Evolutionary conservation across 2,888 invertebrate genomes (phyloP).

Genomic region (Gandaritis pyraliata): DNA sequence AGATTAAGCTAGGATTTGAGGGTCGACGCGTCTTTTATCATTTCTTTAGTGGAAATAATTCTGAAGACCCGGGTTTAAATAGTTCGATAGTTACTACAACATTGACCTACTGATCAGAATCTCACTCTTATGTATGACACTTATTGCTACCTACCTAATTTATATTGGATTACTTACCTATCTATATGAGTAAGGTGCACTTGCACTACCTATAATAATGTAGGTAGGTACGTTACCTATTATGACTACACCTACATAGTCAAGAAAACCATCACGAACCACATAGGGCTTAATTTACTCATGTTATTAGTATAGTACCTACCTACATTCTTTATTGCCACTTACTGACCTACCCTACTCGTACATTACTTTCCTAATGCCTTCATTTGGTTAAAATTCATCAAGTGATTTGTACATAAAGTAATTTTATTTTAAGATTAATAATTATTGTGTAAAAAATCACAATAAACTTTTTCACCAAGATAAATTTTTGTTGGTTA

Average conservation of each 20-base stretch:
- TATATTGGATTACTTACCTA: not conserved
- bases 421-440: conserved; percentile 46
- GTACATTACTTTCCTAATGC: not conserved
- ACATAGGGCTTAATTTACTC: too few relatives aligned
- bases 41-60: too few relatives aligned
- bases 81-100: too few relatives aligned
- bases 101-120: too few relatives aligned
- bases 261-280: too few relatives aligned
- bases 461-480: conserved; percentile 63
- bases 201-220: not conserved
- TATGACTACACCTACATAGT: not conserved
- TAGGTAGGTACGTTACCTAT: not conserved
- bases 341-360: too few relatives aligned
- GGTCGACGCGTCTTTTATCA: not conserved
- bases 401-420: conserved; percentile 55
- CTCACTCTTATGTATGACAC: too few relatives aligned
- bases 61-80: too few relatives aligned
- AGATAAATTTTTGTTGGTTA: conserved; percentile 5
- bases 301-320: too few relatives aligned
- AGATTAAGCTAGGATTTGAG: conserved; percentile 74
- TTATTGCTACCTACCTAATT: too few relatives aligned
- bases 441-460: conserved; percentile 31
- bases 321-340: too few relatives aligned
- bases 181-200: not conserved
- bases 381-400: conserved; percentile 14